phyloP scores from a whole-genome alignment of 1,140 invertebrate species.

The Phymorhynchus buccinoides region DNA sequence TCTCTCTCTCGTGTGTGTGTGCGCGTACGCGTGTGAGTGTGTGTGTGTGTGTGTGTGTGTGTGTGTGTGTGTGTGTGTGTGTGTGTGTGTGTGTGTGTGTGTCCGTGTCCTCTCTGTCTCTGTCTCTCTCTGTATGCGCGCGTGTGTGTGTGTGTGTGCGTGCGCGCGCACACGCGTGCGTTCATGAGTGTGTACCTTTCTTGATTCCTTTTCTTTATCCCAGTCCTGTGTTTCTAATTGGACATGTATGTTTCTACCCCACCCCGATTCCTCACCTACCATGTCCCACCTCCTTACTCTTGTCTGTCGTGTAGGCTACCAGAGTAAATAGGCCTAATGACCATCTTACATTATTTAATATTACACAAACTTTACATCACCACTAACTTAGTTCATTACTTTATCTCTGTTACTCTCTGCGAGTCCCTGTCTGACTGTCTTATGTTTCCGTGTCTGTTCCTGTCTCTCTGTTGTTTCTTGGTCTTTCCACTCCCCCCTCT shows the following conservation, averaged over 20 bases:
- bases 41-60: background rate
- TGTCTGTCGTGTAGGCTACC: too few relatives aligned
- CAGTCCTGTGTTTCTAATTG: background rate
- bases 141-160: conserved; percentile 15
- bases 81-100: background rate
- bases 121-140: background rate
- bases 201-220: background rate
- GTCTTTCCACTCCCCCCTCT: background rate
- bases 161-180: background rate
- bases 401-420: background rate
- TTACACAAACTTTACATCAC: background rate
- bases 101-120: too few relatives aligned
- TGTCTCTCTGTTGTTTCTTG: background rate
- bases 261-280: too few relatives aligned
- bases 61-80: background rate
- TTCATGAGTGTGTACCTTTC: background rate
- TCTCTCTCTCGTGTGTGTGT: too few relatives aligned
- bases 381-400: background rate
- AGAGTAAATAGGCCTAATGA: too few relatives aligned
- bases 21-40: background rate
- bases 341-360: too few relatives aligned
- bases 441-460: background rate
- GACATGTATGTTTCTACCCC: background rate
- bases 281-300: too few relatives aligned
- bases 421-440: background rate